phyloP scores from a whole-genome alignment of 1,140 invertebrate species.

The Metaphire vulgaris region DNA sequence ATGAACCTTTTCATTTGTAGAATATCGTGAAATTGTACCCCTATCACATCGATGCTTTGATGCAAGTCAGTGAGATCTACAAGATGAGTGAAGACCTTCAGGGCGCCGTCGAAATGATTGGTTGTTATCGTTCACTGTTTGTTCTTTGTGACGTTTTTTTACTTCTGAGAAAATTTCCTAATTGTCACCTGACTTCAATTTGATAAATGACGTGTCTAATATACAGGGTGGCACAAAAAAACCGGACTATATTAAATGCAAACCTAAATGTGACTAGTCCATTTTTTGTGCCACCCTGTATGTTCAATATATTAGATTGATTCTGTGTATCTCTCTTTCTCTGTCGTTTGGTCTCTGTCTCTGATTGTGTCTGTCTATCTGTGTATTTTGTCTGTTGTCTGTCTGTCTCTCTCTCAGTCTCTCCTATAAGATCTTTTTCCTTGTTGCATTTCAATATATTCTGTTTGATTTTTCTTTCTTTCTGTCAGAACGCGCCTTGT shows the following conservation, averaged over 20 bases:
- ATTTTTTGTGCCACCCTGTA: too few relatives aligned
- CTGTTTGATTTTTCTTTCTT: too few relatives aligned
- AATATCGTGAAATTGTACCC: constrained; percentile 67
- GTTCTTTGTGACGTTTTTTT: constrained; percentile 5
- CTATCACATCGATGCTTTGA: constrained; percentile 75
- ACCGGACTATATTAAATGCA: too few relatives aligned
- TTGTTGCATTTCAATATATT: too few relatives aligned
- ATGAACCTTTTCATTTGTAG: constrained; percentile 54
- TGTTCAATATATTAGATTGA: background rate
- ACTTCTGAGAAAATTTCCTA: background rate
- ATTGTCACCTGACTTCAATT: background rate
- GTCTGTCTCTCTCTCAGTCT: too few relatives aligned
- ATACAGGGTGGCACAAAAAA: too few relatives aligned
- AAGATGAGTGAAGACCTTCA: constrained; percentile 71
- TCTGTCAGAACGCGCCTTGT: constrained; percentile 67
- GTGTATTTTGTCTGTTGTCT: too few relatives aligned
- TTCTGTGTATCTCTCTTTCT: constrained; percentile 14
- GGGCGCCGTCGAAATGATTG: constrained; percentile 68
- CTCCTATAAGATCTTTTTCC: too few relatives aligned
- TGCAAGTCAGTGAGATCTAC: constrained; percentile 76
- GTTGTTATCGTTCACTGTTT: constrained; percentile 33
- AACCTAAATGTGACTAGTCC: too few relatives aligned
- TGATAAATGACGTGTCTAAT: background rate
- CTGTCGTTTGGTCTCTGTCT: too few relatives aligned
- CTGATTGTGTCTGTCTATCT: too few relatives aligned